Percentiles rank a stretch among this genome's conserved stretches.
phyloP scores from a whole-genome alignment of 2,113 vertebrate genomes.

The Tenrec ecaudatus region DNA sequence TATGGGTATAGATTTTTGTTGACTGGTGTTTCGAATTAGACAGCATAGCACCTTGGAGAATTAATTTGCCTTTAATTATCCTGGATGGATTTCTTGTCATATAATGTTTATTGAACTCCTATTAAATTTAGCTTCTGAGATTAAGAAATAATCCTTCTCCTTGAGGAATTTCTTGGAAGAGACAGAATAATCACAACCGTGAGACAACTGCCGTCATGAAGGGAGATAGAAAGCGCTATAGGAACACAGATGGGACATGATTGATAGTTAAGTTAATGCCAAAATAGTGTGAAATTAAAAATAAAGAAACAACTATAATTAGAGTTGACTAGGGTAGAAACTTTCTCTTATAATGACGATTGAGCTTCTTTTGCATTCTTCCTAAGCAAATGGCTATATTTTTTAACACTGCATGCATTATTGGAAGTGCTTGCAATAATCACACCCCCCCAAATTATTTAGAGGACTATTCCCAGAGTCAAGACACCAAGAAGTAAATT shows the following conservation, averaged over 20 bases:
- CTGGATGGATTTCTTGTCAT: neutral
- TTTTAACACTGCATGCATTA: slow-evolving; percentile 18
- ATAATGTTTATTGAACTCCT: neutral
- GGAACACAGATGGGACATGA: neutral
- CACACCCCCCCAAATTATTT: neutral
- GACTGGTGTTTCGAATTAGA: neutral
- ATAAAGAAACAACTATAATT: neutral
- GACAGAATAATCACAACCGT: neutral
- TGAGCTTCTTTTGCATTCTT: slow-evolving; percentile 31
- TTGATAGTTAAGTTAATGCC: slow-evolving; percentile 33
- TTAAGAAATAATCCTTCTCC: neutral
- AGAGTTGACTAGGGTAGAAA: slow-evolving; percentile 33
- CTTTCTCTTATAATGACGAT: neutral
- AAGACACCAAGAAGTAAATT: neutral
- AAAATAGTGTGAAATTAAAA: slow-evolving; percentile 50
- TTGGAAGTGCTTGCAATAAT: neutral
- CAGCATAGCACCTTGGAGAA: neutral
- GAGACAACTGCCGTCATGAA: neutral
- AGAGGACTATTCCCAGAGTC: neutral
- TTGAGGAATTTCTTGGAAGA: slow-evolving; percentile 16
- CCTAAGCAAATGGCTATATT: slow-evolving; percentile 6
- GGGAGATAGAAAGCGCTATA: neutral
- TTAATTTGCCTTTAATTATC: neutral
- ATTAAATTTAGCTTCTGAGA: slow-evolving; percentile 4
- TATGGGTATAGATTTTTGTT: neutral